Conservation (phyloP, 1,140 invertebrate genomes). For the Drosophila nannoptera region DNA sequence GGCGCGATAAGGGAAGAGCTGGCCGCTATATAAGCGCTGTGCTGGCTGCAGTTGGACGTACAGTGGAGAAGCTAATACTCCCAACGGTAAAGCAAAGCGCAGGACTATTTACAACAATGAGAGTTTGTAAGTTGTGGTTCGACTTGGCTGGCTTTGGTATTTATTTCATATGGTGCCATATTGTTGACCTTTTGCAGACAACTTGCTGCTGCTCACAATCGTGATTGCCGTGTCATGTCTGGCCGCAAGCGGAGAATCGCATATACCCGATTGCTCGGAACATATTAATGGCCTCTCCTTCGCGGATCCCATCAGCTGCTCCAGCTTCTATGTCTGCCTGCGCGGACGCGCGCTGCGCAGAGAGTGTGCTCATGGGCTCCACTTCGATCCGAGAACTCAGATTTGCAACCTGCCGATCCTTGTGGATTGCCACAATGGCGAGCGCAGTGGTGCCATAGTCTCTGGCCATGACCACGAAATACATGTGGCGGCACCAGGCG, state of each 20-base stretch:
- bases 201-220: slow-evolving; percentile 48
- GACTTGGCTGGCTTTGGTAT: neutral
- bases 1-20: slow-evolving; percentile 13
- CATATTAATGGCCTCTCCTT: slow-evolving; percentile 45
- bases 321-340: slow-evolving; percentile 53
- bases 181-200: slow-evolving; percentile 29
- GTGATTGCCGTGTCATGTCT: slow-evolving; percentile 40
- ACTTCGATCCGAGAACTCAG: slow-evolving; percentile 44
- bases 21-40: slow-evolving; percentile 27
- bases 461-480: slow-evolving; percentile 7
- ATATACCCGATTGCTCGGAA: slow-evolving; percentile 37
- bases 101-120: slow-evolving; percentile 37
- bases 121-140: slow-evolving; percentile 35
- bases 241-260: slow-evolving; percentile 17
- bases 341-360: slow-evolving; percentile 45
- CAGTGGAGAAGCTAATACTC: slow-evolving; percentile 36
- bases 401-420: slow-evolving; percentile 45
- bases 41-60: neutral
- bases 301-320: slow-evolving; percentile 51
- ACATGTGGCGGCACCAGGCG: neutral
- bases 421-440: slow-evolving; percentile 50
- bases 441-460: slow-evolving; percentile 24
- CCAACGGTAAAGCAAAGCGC: slow-evolving; percentile 19
- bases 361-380: slow-evolving; percentile 44
- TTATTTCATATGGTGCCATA: neutral